Percentiles rank a stretch among this genome's conserved stretches.
These are phyloP conservation scores for Piaya cayana DNA, from an alignment of 2,113 vertebrate species.

Conservation along the genomic window DNA sequence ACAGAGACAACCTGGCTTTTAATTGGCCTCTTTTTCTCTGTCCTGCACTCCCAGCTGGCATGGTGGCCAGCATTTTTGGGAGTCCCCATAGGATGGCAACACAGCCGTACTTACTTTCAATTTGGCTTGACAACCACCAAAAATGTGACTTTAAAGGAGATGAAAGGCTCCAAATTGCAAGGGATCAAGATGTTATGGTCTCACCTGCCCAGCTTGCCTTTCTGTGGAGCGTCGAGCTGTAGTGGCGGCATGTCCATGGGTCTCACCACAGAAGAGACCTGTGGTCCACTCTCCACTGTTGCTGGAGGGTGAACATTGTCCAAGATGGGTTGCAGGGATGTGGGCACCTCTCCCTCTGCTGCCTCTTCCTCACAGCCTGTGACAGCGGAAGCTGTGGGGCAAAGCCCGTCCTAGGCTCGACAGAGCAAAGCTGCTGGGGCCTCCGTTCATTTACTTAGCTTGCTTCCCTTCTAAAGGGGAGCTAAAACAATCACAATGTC, in stretches of 20 bases:
- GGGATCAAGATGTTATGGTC: neutral
- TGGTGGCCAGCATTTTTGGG: neutral
- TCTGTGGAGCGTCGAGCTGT: neutral
- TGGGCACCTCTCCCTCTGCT: neutral
- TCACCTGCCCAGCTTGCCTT: neutral
- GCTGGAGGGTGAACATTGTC: neutral
- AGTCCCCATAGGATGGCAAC: rapidly evolving
- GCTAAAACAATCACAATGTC: neutral
- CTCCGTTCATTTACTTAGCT: neutral
- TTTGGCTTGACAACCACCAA: neutral
- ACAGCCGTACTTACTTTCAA: rapidly evolving
- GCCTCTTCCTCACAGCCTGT: neutral
- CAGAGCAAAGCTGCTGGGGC: neutral
- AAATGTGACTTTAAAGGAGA: neutral
- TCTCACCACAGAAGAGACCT: neutral
- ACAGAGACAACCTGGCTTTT: neutral
- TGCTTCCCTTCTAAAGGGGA: neutral
- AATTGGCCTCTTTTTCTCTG: neutral
- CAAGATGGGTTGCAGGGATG: neutral
- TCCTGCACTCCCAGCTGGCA: neutral
- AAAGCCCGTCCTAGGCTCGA: neutral
- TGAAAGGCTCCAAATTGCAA: neutral
- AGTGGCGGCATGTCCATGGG: rapidly evolving
- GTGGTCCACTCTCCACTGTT: neutral
- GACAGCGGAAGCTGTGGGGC: neutral